phyloP scores from a whole-genome alignment of 2,797 vertebrate species.

The Melanotaenia maccullochi region DNA sequence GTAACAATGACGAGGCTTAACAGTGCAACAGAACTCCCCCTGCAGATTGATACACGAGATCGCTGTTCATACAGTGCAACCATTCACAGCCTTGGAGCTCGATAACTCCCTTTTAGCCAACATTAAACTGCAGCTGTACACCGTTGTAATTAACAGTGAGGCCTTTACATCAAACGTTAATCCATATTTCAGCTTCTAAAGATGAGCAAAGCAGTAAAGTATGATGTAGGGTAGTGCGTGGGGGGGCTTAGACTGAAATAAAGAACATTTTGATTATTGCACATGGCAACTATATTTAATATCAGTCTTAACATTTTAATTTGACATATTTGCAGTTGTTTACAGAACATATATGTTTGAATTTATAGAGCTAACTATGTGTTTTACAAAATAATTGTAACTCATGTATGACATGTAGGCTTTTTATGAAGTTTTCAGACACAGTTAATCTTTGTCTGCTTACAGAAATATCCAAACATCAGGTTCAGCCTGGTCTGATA shows the following conservation, averaged over 20 bases:
- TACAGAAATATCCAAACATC: background rate
- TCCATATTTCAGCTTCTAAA: conserved; percentile 49
- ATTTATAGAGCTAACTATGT: too few species aligned
- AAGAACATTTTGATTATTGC: background rate
- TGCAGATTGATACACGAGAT: conserved; percentile 72
- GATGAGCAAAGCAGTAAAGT: conserved; percentile 39
- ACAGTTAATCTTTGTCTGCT: too few species aligned
- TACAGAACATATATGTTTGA: too few species aligned
- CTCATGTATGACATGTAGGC: too few species aligned
- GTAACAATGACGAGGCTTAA: conserved; percentile 79
- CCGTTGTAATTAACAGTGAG: conserved; percentile 66
- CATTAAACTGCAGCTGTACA: conserved; percentile 73
- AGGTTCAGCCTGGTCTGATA: background rate
- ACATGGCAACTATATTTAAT: background rate
- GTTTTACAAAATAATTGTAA: too few species aligned
- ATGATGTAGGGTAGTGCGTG: background rate
- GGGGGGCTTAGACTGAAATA: conserved; percentile 9
- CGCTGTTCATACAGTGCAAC: conserved; percentile 62
- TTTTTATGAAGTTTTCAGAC: too few species aligned
- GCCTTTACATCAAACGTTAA: conserved; percentile 67
- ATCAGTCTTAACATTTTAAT: background rate
- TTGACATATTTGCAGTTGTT: too few species aligned
- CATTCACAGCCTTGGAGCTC: conserved; percentile 64
- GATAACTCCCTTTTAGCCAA: conserved; percentile 63
- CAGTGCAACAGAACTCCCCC: conserved; percentile 62